These are phyloP conservation scores for Ochropleura leucogaster DNA, from an alignment of 2,888 invertebrate genomes.

Conservation along the genomic window DNA sequence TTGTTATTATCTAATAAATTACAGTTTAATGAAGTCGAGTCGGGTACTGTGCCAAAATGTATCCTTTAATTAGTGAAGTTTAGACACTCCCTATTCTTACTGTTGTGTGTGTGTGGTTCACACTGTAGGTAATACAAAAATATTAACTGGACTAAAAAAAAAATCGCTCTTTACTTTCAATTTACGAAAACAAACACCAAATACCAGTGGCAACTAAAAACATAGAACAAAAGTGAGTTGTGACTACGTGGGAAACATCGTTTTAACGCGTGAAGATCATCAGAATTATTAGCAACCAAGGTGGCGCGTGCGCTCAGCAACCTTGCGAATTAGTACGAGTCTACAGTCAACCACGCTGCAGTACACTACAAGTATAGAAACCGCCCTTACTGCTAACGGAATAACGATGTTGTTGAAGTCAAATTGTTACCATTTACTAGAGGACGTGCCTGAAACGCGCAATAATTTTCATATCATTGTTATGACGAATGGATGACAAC, in stretches of 20 bases:
- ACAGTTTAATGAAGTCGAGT: too few relatives aligned
- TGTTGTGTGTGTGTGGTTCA: too few relatives aligned
- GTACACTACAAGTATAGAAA: constrained; percentile 6
- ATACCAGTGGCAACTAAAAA: constrained; percentile 43
- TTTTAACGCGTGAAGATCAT: constrained; percentile 82
- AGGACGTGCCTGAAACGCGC: constrained; percentile 66
- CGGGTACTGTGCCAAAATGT: too few relatives aligned
- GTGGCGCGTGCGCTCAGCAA: constrained; percentile 82
- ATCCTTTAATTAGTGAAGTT: not conserved
- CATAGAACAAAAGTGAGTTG: constrained; percentile 56
- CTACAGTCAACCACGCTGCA: constrained; percentile 39
- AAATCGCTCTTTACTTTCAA: too few relatives aligned
- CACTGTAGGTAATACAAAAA: not conserved
- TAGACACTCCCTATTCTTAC: not conserved
- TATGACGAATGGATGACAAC: constrained; percentile 71
- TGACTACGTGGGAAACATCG: constrained; percentile 80
- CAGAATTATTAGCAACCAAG: constrained; percentile 85
- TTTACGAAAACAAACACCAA: constrained; percentile 5
- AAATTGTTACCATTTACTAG: not conserved
- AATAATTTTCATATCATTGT: constrained; percentile 72
- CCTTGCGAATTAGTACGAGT: constrained; percentile 84
- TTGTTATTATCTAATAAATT: too few relatives aligned
- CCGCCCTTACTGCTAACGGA: constrained; percentile 19
- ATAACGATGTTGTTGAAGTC: constrained; percentile 4
- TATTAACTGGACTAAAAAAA: too few relatives aligned